phyloP scores from a whole-genome alignment of 2,113 vertebrate species.

The Oriolus oriolus region DNA sequence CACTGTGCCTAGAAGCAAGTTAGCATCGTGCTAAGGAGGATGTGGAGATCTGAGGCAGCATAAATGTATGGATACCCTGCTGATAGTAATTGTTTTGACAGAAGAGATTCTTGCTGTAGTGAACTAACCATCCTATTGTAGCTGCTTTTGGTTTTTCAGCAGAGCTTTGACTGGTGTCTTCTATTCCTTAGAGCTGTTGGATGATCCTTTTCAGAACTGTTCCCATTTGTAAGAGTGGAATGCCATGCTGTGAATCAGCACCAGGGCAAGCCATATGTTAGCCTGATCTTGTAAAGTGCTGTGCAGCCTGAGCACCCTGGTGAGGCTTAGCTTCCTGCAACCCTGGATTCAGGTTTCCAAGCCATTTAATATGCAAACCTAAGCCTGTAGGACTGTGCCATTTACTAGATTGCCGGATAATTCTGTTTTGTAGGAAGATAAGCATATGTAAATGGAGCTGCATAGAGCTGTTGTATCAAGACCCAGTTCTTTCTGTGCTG shows the following conservation, averaged over 20 bases:
- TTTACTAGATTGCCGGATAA: neutral
- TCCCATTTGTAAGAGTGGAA: neutral
- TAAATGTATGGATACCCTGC: neutral
- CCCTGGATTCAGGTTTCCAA: conserved; percentile 3
- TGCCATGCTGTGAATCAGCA: neutral
- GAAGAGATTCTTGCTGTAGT: neutral
- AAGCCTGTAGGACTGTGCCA: neutral
- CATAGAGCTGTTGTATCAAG: neutral
- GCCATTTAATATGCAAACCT: neutral
- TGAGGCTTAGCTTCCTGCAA: neutral
- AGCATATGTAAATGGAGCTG: neutral
- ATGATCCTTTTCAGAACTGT: neutral
- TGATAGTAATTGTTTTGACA: neutral
- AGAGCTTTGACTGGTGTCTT: neutral
- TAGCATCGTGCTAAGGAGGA: neutral
- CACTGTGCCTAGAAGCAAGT: neutral
- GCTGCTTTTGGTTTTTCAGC: neutral
- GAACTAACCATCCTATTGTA: neutral
- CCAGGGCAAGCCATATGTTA: neutral
- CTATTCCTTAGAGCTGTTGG: neutral
- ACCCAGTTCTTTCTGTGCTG: neutral
- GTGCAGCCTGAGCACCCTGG: neutral
- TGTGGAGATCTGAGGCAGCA: neutral
- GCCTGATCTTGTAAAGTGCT: neutral
- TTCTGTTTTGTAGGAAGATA: neutral